phyloP scores from a whole-genome alignment of 2,113 vertebrate species.

The Myiozetetes cayanensis region DNA sequence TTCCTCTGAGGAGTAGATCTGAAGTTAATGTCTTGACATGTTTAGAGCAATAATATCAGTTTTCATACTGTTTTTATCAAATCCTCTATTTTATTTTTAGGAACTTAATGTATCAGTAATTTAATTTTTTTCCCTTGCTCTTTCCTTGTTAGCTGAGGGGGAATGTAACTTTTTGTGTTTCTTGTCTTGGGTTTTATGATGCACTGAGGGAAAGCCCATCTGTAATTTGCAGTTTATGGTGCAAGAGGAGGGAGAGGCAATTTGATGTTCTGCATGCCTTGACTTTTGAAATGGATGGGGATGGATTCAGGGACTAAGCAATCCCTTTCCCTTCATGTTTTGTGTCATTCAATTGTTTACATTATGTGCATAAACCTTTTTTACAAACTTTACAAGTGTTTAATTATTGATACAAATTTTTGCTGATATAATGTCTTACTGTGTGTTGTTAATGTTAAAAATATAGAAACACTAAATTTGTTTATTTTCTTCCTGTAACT shows the following conservation, averaged over 20 bases:
- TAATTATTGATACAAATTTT: neutral
- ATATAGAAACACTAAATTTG: neutral
- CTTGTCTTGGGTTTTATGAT: neutral
- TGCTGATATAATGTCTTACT: neutral
- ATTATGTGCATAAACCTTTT: neutral
- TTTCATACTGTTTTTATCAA: neutral
- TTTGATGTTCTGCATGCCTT: neutral
- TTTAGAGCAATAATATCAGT: neutral
- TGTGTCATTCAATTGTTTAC: neutral
- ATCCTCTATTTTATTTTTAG: neutral
- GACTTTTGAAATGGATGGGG: neutral
- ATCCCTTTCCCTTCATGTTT: neutral
- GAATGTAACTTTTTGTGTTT: neutral
- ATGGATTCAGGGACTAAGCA: neutral
- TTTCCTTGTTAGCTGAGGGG: neutral
- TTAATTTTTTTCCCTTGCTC: neutral
- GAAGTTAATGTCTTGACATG: neutral
- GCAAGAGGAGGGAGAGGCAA: neutral
- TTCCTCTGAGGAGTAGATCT: neutral
- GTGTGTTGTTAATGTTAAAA: neutral
- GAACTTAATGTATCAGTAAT: rapidly evolving
- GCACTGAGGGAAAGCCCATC: neutral
- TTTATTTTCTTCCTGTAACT: neutral
- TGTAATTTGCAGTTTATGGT: neutral
- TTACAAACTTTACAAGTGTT: neutral